These are phyloP conservation scores for Drosophila nigricruria DNA, from an alignment of 2,888 invertebrate genomes.

Conservation along the genomic window DNA sequence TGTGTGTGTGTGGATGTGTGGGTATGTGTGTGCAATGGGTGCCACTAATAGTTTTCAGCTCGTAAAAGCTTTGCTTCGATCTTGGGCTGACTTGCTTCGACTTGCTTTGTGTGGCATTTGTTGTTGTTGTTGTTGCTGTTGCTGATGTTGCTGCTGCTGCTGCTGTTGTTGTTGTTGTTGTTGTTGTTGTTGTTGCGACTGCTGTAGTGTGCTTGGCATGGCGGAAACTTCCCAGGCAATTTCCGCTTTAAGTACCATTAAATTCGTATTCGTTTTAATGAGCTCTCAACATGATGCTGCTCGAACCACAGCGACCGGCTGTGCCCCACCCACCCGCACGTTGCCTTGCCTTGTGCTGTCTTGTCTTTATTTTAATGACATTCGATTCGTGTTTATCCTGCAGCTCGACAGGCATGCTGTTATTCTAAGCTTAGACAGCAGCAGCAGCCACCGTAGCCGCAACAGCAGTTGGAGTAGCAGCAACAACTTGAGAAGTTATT, in stretches of 20 bases:
- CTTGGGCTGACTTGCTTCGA: conserved; percentile 49
- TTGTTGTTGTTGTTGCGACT: conserved; percentile 11
- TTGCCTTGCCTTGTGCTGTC: not conserved
- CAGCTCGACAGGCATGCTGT: conserved; percentile 45
- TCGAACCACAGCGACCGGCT: conserved; percentile 5
- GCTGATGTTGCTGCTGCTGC: conserved; percentile 11
- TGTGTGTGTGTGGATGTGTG: conserved; percentile 11
- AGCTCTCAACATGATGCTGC: conserved; percentile 79
- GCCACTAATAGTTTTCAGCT: conserved; percentile 78
- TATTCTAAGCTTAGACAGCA: conserved; percentile 22
- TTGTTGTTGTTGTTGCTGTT: conserved; percentile 15
- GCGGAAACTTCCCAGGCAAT: conserved; percentile 81
- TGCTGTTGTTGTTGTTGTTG: conserved; percentile 3
- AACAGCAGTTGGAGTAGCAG: conserved; percentile 7
- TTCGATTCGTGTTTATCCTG: conserved; percentile 69
- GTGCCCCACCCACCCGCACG: not conserved
- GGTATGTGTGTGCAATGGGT: conserved; percentile 30
- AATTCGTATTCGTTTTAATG: conserved; percentile 81
- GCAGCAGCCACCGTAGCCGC: not conserved
- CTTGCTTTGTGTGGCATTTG: conserved; percentile 32
- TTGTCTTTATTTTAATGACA: conserved; percentile 74
- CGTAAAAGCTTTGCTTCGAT: conserved; percentile 77
- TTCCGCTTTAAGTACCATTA: conserved; percentile 82
- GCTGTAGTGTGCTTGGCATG: conserved; percentile 25
- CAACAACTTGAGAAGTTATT: conserved; percentile 36